Conservation (phyloP, 2,888 invertebrate species). For the Cosmorhoe ocellata region DNA sequence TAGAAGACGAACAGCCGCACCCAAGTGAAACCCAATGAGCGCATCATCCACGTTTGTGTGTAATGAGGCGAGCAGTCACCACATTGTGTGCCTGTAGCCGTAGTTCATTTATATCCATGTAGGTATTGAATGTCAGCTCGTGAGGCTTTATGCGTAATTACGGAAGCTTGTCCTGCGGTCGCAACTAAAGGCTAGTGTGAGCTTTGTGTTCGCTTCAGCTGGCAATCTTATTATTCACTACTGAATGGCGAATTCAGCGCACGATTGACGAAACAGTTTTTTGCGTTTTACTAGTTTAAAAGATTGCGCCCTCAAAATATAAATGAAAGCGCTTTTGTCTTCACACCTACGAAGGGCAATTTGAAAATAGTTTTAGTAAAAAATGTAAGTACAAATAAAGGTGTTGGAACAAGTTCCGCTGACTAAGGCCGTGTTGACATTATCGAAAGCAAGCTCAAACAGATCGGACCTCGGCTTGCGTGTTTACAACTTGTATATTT, state of each 20-base stretch:
- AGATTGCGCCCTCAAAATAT: too few relatives aligned
- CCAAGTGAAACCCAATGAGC: conserved; percentile 43
- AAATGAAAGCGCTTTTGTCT: conserved; percentile 29
- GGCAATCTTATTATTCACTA: not conserved
- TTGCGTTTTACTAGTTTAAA: too few relatives aligned
- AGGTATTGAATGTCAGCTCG: conserved; percentile 31
- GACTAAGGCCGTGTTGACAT: conserved; percentile 70
- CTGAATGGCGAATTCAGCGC: too few relatives aligned
- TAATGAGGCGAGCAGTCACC: conserved; percentile 50
- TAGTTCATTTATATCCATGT: conserved; percentile 36
- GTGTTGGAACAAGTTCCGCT: conserved; percentile 69
- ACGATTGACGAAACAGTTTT: too few relatives aligned
- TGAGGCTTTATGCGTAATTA: conserved; percentile 28
- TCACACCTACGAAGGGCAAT: conserved; percentile 35
- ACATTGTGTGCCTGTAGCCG: conserved; percentile 42
- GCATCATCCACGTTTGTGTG: conserved; percentile 46
- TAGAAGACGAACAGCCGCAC: conserved; percentile 49
- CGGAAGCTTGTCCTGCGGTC: conserved; percentile 31
- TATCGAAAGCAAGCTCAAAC: conserved; percentile 77
- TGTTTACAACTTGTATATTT: conserved; percentile 69
- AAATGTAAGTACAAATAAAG: conserved; percentile 56
- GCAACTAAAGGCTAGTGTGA: conserved; percentile 2
- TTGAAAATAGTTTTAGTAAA: conserved; percentile 60
- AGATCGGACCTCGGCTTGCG: conserved; percentile 49
- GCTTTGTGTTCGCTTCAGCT: conserved; percentile 8